Base-by-base conservation (phyloP, 2,888 invertebrate species). In the Cheilosia impressa region DNA sequence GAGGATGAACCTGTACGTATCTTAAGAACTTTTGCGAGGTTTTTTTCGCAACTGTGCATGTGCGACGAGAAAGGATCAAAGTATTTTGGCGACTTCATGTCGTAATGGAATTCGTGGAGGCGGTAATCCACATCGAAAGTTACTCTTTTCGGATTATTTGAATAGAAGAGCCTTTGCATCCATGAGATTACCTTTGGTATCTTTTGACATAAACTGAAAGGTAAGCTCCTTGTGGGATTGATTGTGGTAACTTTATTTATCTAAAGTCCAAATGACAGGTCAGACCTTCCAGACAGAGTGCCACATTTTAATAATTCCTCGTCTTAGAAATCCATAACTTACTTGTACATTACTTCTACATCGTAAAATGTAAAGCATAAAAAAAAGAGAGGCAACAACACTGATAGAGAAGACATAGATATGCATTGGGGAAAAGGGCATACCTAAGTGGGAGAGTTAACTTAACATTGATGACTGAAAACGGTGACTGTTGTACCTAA, bases 11-110 rank as follows among this genome's bases (percentile, higher is more conserved):
- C 45, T 45, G 17, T 17, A 19, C 1, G 50, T 50, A 68, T 53
- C 62, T 77, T 62, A 38, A 45, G 77, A 62, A 77, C 45, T 63
- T 63, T 62, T 60, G 4, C 52, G 52, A 57, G 31, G 52, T 38
- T 52, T 43, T 10, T 19, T 22, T 9, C n/a, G 50, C 7, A 43
- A 13, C 6, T 6, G 19, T 34, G 52, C 41, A 52, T 24, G 13
- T 47, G 41, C 50, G 57, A 71, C 60, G 60, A 31, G 50, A 66
- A 76, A 50, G 75, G 75, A 76, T 76, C 66, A 76, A 76, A 76
- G 66, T 66, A 76, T 76, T 41, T 31, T 52, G 34, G 52, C 38
- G 22, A 50, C 45, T 27, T 58, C 15, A 27, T 27, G 22, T 10
- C 45, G 43, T 76, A 60, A 76, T 76, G 52, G 66, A 68, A 76